Base-by-base conservation (phyloP, 2,113 vertebrate genomes). In the Oreochromis aureus region DNA sequence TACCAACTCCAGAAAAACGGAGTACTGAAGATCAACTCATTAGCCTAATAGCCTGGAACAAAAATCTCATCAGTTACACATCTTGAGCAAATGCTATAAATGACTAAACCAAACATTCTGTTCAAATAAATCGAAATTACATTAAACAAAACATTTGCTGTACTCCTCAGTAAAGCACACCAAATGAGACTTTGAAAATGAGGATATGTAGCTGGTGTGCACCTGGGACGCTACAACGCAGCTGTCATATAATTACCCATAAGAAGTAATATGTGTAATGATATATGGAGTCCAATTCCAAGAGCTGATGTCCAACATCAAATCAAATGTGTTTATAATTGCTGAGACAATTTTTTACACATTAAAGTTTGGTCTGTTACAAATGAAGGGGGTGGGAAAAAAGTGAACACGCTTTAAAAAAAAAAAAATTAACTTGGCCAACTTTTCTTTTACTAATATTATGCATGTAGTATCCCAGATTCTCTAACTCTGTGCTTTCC, bases 61-160 rank as follows among this genome's bases (percentile, higher is more conserved):
- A 81, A 87, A 90, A 88, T 2, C 53, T 84, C 80, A 92, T 89
- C 86, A 89, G 92, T 87, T 66, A 86, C 69, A 76, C 83, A 79
- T 86, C 34, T 44, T 86, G 44, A 89, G 56, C 53, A 90, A 85
- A 90, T 81, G 85, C 80, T 48, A 82, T 89, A 84, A 91, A 90
- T 86, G 80, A 85, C 79, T 79, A 81, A 73, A 59, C 76, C 44
- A 32, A 78, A 44, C 44, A 81, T 69, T 82, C 36, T 82, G 46
- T 82, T 89, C 78, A 76, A 86, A 89, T 73, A 87, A 86, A 83
- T 87, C 2, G 1, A 84, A 73, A 90, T 39, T 27, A 48, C 76
- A 87, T 91, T 86, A 51, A 91, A 85, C 34, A 83, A 82, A 32
- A 78, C 71, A 78, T 8, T 51, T 78, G 16, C 0, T 78, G 24